Conservation (phyloP, 2,888 invertebrate species). For the Gryllus longicercus region DNA sequence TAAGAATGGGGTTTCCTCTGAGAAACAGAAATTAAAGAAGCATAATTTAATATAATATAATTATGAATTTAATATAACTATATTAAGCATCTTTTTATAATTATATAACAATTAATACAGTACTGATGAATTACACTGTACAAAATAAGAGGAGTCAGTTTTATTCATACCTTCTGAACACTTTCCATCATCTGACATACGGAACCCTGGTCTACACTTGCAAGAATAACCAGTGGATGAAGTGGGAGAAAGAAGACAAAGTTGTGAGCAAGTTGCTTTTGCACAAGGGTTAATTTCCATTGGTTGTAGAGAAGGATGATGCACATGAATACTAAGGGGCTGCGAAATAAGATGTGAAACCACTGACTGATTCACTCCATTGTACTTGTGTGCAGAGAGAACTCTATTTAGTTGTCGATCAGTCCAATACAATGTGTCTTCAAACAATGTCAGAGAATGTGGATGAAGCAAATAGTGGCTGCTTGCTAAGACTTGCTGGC, state of each 20-base stretch:
- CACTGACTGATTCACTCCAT: constrained; percentile 86
- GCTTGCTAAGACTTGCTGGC: constrained; percentile 82
- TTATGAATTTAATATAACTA: background rate
- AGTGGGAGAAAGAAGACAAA: constrained; percentile 85
- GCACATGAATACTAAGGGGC: constrained; percentile 91
- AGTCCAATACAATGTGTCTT: constrained; percentile 95
- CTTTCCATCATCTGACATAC: constrained; percentile 59
- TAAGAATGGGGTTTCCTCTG: constrained; percentile 81
- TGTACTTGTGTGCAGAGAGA: constrained; percentile 86
- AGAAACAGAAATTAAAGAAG: background rate
- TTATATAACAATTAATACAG: background rate
- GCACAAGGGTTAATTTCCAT: constrained; percentile 69
- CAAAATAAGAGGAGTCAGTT: background rate
- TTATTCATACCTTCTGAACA: constrained; percentile 59
- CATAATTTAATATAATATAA: no score
- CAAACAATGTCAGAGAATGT: constrained; percentile 90
- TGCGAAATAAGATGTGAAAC: constrained; percentile 92
- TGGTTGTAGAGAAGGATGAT: constrained; percentile 92
- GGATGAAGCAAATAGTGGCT: constrained; percentile 93
- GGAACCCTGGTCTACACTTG: constrained; percentile 86
- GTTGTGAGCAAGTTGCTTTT: constrained; percentile 73
- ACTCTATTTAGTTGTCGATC: constrained; percentile 90
- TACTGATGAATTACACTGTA: no score
- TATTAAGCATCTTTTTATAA: background rate
- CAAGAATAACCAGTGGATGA: constrained; percentile 71